Evolutionary conservation across 1,140 invertebrate species (phyloP), one percentile per base, ranked within the genome.

Genomic region (Saccostrea echinata): DNA sequence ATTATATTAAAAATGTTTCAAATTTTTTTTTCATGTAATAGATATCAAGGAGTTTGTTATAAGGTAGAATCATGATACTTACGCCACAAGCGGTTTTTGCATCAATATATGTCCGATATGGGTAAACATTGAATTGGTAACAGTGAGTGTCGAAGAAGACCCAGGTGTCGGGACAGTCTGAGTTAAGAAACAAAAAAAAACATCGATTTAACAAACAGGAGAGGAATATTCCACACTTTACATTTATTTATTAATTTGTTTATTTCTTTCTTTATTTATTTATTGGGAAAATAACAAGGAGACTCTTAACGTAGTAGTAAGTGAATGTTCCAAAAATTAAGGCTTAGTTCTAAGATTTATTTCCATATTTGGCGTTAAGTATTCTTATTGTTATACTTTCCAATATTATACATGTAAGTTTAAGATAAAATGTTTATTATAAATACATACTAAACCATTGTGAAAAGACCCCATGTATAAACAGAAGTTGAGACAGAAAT

Each of bases 81-180:
- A 89, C 88, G 83, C 88, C 86, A 81, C 91, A 91, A 0, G 85
- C 84, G 11, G 30, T 18, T 30, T 86, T 86, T 21, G 91, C 91
- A 53, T 85, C 52, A 6, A 35, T 24, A 53, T 89, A 90, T 9
- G 57, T 81, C 16, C 81, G 86, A 16, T 64, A 82, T 12, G 89
- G 91, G 71, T 91, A 88, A 33, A 91, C 89, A 2, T 88, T 86
- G 68, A 91, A 91, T 24, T 81, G 86, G 84, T 91, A 91, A 57
- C 91, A 91, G 18, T 87, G 85, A 16, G 35, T 53, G 33, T 53
- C 43, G 51, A n/a, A 51, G 24, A 27, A 12, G 33, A 83, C 35
- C 81, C 81, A 83, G 24, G 12, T 18, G 3, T 83, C 81, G 6
- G 81, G 81, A 51, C 81, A 83, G 6, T 53, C 81, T 83, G 81